Conservation (phyloP, 1,140 invertebrate genomes). For the Tachypleus tridentatus region DNA sequence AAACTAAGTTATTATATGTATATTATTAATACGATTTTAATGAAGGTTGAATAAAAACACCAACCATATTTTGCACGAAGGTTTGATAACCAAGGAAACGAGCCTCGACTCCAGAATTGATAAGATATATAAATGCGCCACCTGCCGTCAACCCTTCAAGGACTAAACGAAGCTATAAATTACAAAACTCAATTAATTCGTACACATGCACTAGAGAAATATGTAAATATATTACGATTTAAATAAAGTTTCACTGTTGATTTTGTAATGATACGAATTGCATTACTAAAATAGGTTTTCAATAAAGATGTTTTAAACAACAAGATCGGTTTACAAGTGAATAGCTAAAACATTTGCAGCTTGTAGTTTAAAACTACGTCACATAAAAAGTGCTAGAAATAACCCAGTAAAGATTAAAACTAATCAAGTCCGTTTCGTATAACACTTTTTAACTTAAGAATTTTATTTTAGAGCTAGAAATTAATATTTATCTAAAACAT, state of each 20-base stretch:
- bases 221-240: conserved; percentile 5
- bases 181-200: not conserved
- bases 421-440: no score
- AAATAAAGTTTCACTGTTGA: conserved; percentile 32
- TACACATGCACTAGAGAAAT: conserved; percentile 1
- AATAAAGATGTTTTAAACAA: no score
- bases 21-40: not conserved
- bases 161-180: conserved; percentile 17
- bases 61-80: conserved; percentile 82
- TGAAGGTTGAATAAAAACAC: conserved; percentile 13
- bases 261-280: conserved; percentile 20
- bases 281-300: not conserved
- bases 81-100: conserved; percentile 70
- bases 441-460: no score
- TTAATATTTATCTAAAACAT: no score
- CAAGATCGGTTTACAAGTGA: no score
- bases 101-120: conserved; percentile 63
- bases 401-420: no score
- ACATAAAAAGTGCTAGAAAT: no score
- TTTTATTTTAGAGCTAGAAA: no score
- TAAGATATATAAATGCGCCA: conserved; percentile 65
- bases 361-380: no score
- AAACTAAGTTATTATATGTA: not conserved
- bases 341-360: no score
- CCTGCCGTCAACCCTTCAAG: conserved; percentile 38